These are phyloP conservation scores for Bos javanicus DNA, from an alignment of 2,113 vertebrate genomes.

Conservation along the genomic window DNA sequence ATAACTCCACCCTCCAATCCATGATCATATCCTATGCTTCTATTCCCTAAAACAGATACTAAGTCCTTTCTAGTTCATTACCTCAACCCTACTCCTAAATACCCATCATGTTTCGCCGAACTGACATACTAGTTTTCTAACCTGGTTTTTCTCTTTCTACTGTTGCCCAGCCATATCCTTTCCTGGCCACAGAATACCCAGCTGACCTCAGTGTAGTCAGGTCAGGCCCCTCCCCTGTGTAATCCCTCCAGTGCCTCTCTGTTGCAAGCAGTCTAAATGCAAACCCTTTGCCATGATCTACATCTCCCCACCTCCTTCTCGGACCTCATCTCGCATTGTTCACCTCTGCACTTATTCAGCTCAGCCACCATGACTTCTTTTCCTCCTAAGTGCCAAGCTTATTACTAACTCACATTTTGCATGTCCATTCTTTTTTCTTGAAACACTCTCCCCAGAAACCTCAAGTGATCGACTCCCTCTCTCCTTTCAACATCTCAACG, in stretches of 20 bases:
- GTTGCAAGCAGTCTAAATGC: neutral
- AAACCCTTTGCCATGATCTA: neutral
- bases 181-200: neutral
- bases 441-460: neutral
- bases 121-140: neutral
- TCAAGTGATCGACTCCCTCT: neutral
- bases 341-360: neutral
- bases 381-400: neutral
- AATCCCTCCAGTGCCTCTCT: neutral
- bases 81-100: neutral
- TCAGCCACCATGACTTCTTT: neutral
- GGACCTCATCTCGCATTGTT: neutral
- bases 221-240: neutral
- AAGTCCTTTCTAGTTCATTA: neutral
- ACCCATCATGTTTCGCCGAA: neutral
- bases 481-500: neutral
- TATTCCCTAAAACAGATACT: neutral
- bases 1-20: neutral
- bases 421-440: neutral
- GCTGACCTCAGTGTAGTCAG: fast-evolving
- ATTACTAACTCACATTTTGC: neutral
- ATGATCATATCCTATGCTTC: neutral
- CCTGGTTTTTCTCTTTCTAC: neutral
- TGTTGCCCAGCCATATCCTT: neutral
- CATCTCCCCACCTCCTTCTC: neutral